Conservation (phyloP, 2,888 invertebrate genomes). For the Ophion obscuratus region DNA sequence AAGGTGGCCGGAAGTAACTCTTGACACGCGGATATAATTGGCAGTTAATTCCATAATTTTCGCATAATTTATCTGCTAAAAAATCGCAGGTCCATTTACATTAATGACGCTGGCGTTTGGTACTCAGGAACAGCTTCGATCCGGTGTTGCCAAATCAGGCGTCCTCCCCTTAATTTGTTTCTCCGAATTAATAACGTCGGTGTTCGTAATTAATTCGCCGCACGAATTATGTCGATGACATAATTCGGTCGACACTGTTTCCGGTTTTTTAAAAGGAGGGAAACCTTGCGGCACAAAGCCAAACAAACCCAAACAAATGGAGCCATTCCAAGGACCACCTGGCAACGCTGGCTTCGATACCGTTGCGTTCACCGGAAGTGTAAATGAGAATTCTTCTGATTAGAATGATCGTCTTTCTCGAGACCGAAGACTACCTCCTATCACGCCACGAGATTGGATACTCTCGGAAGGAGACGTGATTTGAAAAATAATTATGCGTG, state of each 20-base stretch:
- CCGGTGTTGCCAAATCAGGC: too few species aligned
- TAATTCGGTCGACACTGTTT: too few species aligned
- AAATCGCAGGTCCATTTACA: conserved; percentile 6
- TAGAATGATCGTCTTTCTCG: conserved; percentile 61
- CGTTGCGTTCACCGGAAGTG: conserved; percentile 43
- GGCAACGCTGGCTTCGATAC: conserved; percentile 32
- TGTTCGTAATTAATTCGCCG: too few species aligned
- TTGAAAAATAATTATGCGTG: conserved; percentile 68
- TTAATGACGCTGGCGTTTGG: too few species aligned
- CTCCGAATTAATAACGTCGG: too few species aligned
- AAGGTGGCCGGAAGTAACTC: conserved; percentile 34
- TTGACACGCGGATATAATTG: conserved; percentile 25
- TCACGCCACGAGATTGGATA: conserved; percentile 65
- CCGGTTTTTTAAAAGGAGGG: too few species aligned
- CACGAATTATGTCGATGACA: too few species aligned
- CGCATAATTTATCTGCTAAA: conserved; percentile 31
- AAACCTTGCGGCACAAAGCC: too few species aligned
- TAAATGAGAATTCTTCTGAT: conserved; percentile 70
- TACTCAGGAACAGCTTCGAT: too few species aligned
- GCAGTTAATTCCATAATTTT: conserved; percentile 12
- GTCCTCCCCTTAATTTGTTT: too few species aligned
- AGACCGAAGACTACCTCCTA: conserved; percentile 49
- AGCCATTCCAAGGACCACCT: conserved; percentile 40
- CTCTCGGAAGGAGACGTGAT: conserved; percentile 66
- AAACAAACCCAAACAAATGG: too few species aligned